Percentiles rank a stretch among this genome's conserved stretches.
Evolutionary conservation across 1,140 invertebrate genomes (phyloP).

Genomic region (Zaprionus ornatus): DNA sequence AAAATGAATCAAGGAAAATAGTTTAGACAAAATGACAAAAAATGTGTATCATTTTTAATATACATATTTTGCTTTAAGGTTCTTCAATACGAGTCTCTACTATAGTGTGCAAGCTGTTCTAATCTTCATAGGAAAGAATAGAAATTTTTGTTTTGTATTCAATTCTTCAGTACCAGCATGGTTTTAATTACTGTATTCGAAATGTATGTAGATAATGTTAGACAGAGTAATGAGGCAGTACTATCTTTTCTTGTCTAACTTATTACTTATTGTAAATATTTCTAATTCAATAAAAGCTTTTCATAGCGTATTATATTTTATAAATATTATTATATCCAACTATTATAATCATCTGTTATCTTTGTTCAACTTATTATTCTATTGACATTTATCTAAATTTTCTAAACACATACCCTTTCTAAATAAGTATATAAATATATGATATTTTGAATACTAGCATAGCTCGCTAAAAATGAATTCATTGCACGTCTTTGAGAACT

Average conservation of each 20-base stretch:
- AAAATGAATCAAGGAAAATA: background rate
- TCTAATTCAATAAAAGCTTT: background rate
- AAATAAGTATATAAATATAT: background rate
- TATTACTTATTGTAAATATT: too few relatives aligned
- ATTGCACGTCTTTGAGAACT: constrained; percentile 24
- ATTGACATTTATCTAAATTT: too few relatives aligned
- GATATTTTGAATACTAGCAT: background rate
- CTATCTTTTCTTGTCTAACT: background rate
- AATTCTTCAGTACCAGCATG: constrained; percentile 47
- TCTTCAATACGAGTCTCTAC: background rate
- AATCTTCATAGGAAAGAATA: background rate
- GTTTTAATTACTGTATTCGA: constrained; percentile 27
- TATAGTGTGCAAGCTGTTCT: background rate
- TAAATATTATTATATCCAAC: too few relatives aligned
- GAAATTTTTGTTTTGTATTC: constrained; percentile 12
- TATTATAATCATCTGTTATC: too few relatives aligned
- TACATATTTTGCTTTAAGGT: background rate
- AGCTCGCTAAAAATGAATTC: constrained; percentile 12
- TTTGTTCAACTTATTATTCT: too few relatives aligned
- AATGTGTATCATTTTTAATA: too few relatives aligned
- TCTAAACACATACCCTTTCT: background rate
- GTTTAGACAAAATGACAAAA: too few relatives aligned
- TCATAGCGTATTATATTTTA: too few relatives aligned
- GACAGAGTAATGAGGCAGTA: background rate
- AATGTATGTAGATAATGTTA: background rate